Conservation (phyloP, 2,888 invertebrate species). For the Ennomos fuscantarius region DNA sequence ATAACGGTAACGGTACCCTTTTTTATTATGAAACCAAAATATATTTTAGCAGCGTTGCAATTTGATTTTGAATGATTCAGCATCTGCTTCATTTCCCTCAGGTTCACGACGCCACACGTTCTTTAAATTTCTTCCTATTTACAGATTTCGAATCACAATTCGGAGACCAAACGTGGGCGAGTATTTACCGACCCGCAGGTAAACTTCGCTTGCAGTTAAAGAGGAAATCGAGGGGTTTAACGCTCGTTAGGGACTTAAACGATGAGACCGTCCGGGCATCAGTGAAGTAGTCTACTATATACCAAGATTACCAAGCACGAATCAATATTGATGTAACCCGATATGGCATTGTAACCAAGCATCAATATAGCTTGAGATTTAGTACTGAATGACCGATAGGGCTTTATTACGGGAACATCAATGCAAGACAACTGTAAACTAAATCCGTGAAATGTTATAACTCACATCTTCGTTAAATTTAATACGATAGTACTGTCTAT, state of each 20-base stretch:
- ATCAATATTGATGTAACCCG: constrained; percentile 4
- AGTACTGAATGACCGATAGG: too few species aligned
- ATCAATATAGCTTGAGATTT: neutral
- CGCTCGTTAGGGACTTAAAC: constrained; percentile 80
- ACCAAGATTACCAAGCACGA: constrained; percentile 1
- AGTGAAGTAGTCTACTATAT: constrained; percentile 14
- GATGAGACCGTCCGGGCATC: constrained; percentile 15
- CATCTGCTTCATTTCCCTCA: constrained; percentile 25
- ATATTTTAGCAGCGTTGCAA: neutral
- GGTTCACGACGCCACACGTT: constrained; percentile 49
- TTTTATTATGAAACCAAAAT: too few species aligned
- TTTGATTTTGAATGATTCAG: neutral
- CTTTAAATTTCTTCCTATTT: constrained; percentile 64
- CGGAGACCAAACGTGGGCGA: constrained; percentile 74
- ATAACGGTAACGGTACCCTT: too few species aligned
- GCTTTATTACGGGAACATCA: too few species aligned
- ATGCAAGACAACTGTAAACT: too few species aligned
- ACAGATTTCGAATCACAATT: constrained; percentile 74
- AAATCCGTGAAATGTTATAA: too few species aligned
- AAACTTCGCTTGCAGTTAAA: constrained; percentile 78
- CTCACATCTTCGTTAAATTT: too few species aligned
- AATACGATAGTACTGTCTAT: too few species aligned
- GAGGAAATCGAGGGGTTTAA: constrained; percentile 77
- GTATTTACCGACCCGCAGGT: constrained; percentile 82
- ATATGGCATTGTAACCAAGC: constrained; percentile 9